A percentile compares a stretch with the other conserved stretches of the same genome.
phyloP scores from a whole-genome alignment of 2,888 invertebrate genomes.

The Plagiodera versicolora region DNA sequence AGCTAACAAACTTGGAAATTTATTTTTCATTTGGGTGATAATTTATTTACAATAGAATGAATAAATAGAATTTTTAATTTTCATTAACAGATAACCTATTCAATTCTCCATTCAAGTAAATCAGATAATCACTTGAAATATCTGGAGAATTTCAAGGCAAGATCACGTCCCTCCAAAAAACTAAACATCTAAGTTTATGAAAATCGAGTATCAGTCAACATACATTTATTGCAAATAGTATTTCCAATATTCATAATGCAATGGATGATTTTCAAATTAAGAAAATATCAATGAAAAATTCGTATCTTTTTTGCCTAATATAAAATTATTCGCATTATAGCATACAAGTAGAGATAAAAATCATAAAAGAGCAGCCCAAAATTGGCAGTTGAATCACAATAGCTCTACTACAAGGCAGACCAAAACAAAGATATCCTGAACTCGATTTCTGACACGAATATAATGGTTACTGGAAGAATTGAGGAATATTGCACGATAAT shows the following conservation, averaged over 20 bases:
- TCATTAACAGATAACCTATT: slow-evolving; percentile 24
- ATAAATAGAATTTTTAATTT: slow-evolving; percentile 26
- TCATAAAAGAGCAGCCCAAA: not conserved
- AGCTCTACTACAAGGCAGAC: no score
- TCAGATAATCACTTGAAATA: slow-evolving; percentile 11
- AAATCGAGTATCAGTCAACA: slow-evolving; percentile 29
- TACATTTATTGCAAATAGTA: slow-evolving; percentile 28
- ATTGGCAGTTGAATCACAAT: not conserved
- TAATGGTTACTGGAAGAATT: no score
- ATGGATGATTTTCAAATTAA: not conserved
- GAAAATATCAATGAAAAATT: no score
- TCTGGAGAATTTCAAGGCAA: slow-evolving; percentile 38
- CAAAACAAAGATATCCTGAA: no score
- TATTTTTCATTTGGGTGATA: slow-evolving; percentile 12
- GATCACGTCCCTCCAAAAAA: slow-evolving; percentile 37
- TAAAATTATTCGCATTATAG: not conserved
- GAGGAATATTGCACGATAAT: no score
- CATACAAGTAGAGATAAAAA: not conserved
- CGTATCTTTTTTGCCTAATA: not conserved
- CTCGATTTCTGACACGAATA: no score
- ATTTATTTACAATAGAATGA: slow-evolving; percentile 32
- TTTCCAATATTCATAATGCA: slow-evolving; percentile 1
- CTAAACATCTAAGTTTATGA: slow-evolving; percentile 26
- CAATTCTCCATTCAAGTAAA: slow-evolving; percentile 21
- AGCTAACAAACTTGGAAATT: slow-evolving; percentile 20